Percentiles rank a stretch among this genome's conserved stretches.
These are phyloP conservation scores for Scomber colias DNA, from an alignment of 2,113 vertebrate genomes.

Conservation along the genomic window DNA sequence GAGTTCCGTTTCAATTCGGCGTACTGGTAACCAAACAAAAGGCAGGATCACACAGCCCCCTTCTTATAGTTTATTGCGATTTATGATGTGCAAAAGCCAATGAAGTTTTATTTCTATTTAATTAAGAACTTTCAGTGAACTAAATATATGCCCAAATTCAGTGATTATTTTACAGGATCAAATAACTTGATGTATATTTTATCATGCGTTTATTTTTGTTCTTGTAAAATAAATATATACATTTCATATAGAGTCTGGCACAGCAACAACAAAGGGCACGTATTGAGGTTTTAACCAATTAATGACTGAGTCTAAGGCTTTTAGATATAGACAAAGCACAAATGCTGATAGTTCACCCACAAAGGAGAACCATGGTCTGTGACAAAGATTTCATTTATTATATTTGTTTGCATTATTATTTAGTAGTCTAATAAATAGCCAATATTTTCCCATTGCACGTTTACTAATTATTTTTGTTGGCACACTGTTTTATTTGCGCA, in stretches of 20 bases:
- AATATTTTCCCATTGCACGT: not conserved
- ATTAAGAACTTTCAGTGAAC: not conserved
- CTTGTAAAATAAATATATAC: accelerated
- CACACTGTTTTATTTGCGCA: not conserved
- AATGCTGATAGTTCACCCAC: not conserved
- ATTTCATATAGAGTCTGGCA: not conserved
- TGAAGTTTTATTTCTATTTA: not conserved
- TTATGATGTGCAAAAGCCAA: not conserved
- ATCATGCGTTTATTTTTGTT: not conserved
- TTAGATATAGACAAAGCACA: not conserved
- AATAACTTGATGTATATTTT: not conserved
- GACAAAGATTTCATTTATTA: not conserved
- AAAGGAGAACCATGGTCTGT: not conserved
- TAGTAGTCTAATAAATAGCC: no score
- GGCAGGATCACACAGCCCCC: not conserved
- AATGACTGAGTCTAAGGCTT: not conserved
- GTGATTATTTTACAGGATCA: not conserved
- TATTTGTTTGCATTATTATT: not conserved
- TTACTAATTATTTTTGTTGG: not conserved
- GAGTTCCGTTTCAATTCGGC: not conserved
- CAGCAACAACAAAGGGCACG: not conserved
- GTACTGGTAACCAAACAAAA: not conserved
- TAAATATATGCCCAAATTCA: not conserved
- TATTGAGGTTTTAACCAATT: not conserved
- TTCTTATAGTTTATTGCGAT: not conserved